A percentile compares a stretch with the other conserved stretches of the same genome.
These are phyloP conservation scores for Sisor rabdophorus DNA, from an alignment of 2,113 vertebrate species.

Conservation along the genomic window DNA sequence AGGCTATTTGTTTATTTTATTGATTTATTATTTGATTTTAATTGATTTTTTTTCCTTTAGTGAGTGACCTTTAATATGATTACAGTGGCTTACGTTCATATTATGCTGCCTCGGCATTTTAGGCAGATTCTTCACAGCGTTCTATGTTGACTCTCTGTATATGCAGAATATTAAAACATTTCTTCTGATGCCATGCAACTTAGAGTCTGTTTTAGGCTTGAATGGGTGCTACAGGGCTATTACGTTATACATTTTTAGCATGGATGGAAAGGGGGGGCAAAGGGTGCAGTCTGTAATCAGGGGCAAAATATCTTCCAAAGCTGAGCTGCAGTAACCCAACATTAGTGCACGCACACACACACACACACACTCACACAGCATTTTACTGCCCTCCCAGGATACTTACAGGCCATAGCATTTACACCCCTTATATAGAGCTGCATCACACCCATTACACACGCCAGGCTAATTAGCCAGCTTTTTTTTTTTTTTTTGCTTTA, in stretches of 20 bases:
- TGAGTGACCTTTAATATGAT: conserved; percentile 32
- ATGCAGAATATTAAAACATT: conserved; percentile 35
- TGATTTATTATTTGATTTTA: background rate
- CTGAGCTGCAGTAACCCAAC: conserved; percentile 36
- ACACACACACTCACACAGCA: conserved; percentile 22
- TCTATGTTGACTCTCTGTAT: conserved; percentile 23
- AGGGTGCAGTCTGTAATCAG: conserved; percentile 44
- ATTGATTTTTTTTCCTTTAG: background rate
- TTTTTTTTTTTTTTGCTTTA: conserved; percentile 38
- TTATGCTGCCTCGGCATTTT: conserved; percentile 22
- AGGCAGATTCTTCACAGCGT: conserved; percentile 23
- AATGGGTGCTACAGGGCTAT: conserved; percentile 37
- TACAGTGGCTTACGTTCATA: conserved; percentile 10
- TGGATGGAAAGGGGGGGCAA: conserved; percentile 1
- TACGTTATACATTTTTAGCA: conserved; percentile 43
- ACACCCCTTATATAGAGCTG: conserved; percentile 9
- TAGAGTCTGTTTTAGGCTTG: conserved; percentile 34
- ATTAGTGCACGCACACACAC: conserved; percentile 31
- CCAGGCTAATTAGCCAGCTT: conserved; percentile 34
- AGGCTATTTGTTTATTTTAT: background rate
- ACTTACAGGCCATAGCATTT: conserved; percentile 20
- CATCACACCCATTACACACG: conserved; percentile 23
- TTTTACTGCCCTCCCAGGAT: conserved; percentile 41
- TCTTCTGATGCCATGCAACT: conserved; percentile 32
- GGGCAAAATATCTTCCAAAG: conserved; percentile 27